phyloP scores from a whole-genome alignment of 2,888 invertebrate species.

The Willowsia nigromaculata region DNA sequence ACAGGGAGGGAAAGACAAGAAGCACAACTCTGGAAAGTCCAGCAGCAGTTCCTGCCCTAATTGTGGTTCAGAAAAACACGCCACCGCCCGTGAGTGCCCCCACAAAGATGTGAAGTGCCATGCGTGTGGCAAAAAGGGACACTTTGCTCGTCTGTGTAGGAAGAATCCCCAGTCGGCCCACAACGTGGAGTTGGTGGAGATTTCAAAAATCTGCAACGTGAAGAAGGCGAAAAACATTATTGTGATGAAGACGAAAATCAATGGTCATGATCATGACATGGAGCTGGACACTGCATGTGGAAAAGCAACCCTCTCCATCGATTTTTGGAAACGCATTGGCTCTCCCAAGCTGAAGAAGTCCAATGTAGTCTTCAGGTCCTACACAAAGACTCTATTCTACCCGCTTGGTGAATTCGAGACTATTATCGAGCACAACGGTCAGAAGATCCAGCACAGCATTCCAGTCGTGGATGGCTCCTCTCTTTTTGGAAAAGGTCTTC shows the following conservation, averaged over 20 bases:
- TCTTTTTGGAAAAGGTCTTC: constrained; percentile 64
- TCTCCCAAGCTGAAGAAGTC: not conserved
- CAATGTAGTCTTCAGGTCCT: not conserved
- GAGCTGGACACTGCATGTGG: not conserved
- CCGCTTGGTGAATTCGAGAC: constrained; percentile 36
- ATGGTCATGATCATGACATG: not conserved
- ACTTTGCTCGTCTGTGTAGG: constrained; percentile 27
- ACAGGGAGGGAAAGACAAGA: not conserved
- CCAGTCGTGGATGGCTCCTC: constrained; percentile 46
- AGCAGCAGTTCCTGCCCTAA: constrained; percentile 14
- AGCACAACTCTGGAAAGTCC: not conserved
- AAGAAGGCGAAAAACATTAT: not conserved
- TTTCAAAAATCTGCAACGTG: not conserved
- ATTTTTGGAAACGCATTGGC: constrained; percentile 56
- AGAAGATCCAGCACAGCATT: constrained; percentile 1
- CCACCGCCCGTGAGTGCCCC: constrained; percentile 20
- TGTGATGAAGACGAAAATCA: not conserved
- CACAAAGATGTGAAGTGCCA: constrained; percentile 34
- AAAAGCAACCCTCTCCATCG: not conserved
- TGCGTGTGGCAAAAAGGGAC: constrained; percentile 45
- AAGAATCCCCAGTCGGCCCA: not conserved
- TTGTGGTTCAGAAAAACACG: constrained; percentile 19
- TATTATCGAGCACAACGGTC: not conserved
- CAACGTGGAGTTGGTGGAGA: not conserved
- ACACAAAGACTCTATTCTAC: not conserved